phyloP scores from a whole-genome alignment of 2,888 invertebrate species.

The Crossocerus cetratus region DNA sequence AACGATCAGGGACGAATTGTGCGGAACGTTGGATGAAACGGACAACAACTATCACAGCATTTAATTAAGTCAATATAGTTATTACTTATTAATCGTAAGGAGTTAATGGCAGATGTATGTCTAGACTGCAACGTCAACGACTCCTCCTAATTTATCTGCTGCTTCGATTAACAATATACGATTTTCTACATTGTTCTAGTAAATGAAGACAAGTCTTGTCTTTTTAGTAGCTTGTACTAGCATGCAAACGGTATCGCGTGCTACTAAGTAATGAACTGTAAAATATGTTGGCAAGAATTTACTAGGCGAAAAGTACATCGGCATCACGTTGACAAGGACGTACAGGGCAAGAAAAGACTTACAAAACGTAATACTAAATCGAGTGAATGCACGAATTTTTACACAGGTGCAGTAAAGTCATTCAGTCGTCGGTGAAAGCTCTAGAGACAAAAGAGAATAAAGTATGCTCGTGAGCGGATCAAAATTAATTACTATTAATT shows the following conservation, averaged over 20 bases:
- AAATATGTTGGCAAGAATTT: too few relatives aligned
- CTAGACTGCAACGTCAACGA: not conserved
- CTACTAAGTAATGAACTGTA: too few relatives aligned
- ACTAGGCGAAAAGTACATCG: not conserved
- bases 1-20: not conserved
- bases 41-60: too few relatives aligned
- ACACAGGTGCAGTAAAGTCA: constrained; percentile 36
- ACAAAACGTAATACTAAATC: constrained; percentile 9
- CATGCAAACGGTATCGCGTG: too few relatives aligned
- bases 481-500: constrained; percentile 16
- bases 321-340: not conserved
- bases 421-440: constrained; percentile 16
- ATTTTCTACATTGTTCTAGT: not conserved
- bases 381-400: constrained; percentile 4
- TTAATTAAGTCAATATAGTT: too few relatives aligned
- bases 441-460: constrained; percentile 36
- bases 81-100: not conserved
- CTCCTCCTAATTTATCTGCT: not conserved
- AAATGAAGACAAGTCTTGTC: not conserved
- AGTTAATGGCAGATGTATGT: not conserved
- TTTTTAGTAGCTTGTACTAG: too few relatives aligned
- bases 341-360: constrained; percentile 3
- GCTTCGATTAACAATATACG: not conserved
- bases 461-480: constrained; percentile 17
- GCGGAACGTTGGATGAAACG: too few relatives aligned